Conservation (phyloP, 1,140 invertebrate species). For the Linepithema humile region DNA sequence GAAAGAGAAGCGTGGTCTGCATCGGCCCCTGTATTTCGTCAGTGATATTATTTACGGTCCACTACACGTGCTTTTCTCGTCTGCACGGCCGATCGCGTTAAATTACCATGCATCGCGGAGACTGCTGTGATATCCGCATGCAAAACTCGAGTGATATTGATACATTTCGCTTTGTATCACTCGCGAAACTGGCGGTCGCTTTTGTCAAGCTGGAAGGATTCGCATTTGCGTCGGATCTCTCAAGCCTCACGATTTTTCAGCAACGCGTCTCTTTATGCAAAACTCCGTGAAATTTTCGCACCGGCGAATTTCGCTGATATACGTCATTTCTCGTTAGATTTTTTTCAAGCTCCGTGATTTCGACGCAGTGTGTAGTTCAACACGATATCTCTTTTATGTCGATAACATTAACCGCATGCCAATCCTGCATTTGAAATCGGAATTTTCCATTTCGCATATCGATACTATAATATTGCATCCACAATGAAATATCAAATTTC, state of each 20-base stretch:
- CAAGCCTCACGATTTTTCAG: conserved; percentile 15
- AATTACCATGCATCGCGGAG: conserved; percentile 24
- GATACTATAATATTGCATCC: background rate
- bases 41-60: conserved; percentile 39
- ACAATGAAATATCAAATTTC: background rate
- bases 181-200: background rate
- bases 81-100: conserved; percentile 17
- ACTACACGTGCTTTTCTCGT: conserved; percentile 49
- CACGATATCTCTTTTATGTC: background rate
- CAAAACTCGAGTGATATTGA: conserved; percentile 23
- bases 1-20: conserved; percentile 14
- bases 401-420: background rate
- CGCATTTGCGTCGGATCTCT: conserved; percentile 2
- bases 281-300: background rate
- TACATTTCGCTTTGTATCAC: conserved; percentile 32
- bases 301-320: background rate
- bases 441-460: background rate
- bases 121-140: conserved; percentile 16
- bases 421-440: background rate
- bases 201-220: background rate
- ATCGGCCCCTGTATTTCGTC: conserved; percentile 25
- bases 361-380: background rate
- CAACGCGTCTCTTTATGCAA: background rate
- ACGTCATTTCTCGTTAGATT: conserved; percentile 14
- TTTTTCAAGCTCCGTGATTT: conserved; percentile 22